phyloP scores from a whole-genome alignment of 2,888 invertebrate genomes.

The Embidobia sp. region DNA sequence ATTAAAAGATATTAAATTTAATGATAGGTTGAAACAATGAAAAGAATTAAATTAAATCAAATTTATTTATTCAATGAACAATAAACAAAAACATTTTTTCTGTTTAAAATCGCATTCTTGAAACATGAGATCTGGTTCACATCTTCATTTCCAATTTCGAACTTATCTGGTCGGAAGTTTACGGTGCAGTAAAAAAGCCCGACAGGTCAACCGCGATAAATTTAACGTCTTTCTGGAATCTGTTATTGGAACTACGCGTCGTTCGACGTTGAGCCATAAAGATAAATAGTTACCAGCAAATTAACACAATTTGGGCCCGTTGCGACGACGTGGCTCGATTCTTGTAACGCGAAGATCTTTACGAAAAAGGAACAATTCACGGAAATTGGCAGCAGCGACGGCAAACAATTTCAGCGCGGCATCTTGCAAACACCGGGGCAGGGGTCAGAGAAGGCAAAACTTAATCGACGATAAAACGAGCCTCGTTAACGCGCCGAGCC shows the following conservation, averaged over 20 bases:
- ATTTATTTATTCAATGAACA: too few relatives aligned
- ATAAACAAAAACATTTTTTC: too few relatives aligned
- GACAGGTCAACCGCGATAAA: constrained; percentile 69
- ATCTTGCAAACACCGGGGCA: constrained; percentile 76
- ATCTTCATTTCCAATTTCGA: constrained; percentile 61
- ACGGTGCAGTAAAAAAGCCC: constrained; percentile 55
- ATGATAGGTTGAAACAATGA: too few relatives aligned
- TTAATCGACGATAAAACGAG: constrained; percentile 80
- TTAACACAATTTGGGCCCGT: constrained; percentile 79
- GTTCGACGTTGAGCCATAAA: constrained; percentile 75
- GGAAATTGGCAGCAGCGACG: constrained; percentile 74
- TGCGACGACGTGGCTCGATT: constrained; percentile 66
- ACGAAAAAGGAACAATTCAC: constrained; percentile 70
- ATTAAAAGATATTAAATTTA: too few relatives aligned
- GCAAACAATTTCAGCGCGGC: constrained; percentile 77
- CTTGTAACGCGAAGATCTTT: constrained; percentile 54
- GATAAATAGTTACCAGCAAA: constrained; percentile 80
- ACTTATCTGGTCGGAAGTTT: constrained; percentile 46
- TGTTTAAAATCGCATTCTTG: too few relatives aligned
- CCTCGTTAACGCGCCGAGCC: constrained; percentile 78
- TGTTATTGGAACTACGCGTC: constrained; percentile 66
- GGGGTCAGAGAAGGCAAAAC: constrained; percentile 77
- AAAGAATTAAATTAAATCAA: too few relatives aligned
- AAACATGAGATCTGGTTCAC: too few relatives aligned
- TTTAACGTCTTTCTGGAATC: constrained; percentile 75